Evolutionary conservation across 2,888 invertebrate species (phyloP).

Genomic region (Celastrina argiolus): DNA sequence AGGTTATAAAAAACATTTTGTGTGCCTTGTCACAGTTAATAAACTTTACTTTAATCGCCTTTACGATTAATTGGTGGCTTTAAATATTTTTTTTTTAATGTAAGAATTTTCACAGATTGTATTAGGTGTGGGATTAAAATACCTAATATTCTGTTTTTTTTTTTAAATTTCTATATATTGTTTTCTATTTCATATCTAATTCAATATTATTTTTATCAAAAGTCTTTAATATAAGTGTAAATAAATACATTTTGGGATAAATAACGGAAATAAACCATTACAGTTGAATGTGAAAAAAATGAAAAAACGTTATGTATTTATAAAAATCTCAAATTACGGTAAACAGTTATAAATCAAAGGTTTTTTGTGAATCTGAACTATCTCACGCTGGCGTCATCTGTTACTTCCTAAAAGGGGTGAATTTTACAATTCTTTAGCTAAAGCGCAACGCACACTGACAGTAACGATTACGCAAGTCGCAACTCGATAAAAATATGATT

Average conservation of each 20-base stretch:
- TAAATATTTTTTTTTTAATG: no score
- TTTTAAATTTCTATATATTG: no score
- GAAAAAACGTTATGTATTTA: constrained; percentile 56
- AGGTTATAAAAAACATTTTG: not conserved
- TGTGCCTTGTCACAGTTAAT: not conserved
- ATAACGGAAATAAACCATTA: constrained; percentile 64
- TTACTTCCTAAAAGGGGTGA: constrained; percentile 72
- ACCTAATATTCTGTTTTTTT: no score
- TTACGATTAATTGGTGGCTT: not conserved
- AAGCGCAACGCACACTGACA: constrained; percentile 1
- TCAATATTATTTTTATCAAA: not conserved
- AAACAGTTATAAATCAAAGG: constrained; percentile 75
- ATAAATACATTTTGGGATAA: not conserved
- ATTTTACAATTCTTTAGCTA: constrained; percentile 48
- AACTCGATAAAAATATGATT: no score
- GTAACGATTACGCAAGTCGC: not conserved
- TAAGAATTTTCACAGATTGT: no score
- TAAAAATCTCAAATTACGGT: constrained; percentile 75
- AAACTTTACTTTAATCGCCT: not conserved
- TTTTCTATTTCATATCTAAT: not conserved
- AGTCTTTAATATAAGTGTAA: not conserved
- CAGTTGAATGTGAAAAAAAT: constrained; percentile 40
- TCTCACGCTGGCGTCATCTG: constrained; percentile 71
- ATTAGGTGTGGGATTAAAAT: no score
- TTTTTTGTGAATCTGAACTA: constrained; percentile 53